These are phyloP conservation scores for Triplophysa dalaica DNA, from an alignment of 2,113 vertebrate species.

Conservation along the genomic window DNA sequence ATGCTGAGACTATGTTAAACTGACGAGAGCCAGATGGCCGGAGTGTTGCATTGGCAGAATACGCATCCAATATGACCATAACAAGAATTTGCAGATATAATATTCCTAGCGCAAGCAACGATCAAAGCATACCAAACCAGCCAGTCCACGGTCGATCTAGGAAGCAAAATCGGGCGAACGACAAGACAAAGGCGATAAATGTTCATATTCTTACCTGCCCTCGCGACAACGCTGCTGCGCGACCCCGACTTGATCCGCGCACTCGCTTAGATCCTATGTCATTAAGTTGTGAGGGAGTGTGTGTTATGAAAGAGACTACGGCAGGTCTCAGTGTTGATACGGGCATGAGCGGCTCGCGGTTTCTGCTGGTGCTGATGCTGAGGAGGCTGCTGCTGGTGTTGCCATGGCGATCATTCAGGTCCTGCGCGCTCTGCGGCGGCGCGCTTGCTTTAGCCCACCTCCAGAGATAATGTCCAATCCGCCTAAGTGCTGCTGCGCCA, in stretches of 20 bases:
- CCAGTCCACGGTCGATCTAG: background rate
- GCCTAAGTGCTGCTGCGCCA: constrained; percentile 32
- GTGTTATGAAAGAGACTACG: background rate
- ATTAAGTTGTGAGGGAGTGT: constrained; percentile 21
- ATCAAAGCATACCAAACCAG: background rate
- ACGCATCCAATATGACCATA: constrained; percentile 38
- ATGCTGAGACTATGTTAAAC: background rate
- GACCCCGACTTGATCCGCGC: constrained; percentile 44
- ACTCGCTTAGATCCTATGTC: constrained; percentile 32
- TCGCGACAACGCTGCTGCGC: constrained; percentile 46
- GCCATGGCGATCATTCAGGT: constrained; percentile 82
- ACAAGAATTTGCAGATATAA: constrained; percentile 1
- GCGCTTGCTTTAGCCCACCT: constrained; percentile 36
- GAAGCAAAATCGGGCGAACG: constrained; percentile 7
- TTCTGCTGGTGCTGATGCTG: constrained; percentile 52
- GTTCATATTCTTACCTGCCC: constrained; percentile 66
- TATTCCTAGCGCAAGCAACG: background rate
- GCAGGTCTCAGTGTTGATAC: constrained; percentile 31
- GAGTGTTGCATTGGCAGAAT: constrained; percentile 36
- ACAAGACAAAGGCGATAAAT: constrained; percentile 39
- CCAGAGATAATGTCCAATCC: constrained; percentile 36
- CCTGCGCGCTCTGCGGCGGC: constrained; percentile 53
- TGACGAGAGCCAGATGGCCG: constrained; percentile 34
- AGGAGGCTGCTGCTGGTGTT: constrained; percentile 76
- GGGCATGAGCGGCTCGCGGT: constrained; percentile 27